These are phyloP conservation scores for Paraplagusia blochii DNA, from an alignment of 2,113 vertebrate species.

Conservation along the genomic window DNA sequence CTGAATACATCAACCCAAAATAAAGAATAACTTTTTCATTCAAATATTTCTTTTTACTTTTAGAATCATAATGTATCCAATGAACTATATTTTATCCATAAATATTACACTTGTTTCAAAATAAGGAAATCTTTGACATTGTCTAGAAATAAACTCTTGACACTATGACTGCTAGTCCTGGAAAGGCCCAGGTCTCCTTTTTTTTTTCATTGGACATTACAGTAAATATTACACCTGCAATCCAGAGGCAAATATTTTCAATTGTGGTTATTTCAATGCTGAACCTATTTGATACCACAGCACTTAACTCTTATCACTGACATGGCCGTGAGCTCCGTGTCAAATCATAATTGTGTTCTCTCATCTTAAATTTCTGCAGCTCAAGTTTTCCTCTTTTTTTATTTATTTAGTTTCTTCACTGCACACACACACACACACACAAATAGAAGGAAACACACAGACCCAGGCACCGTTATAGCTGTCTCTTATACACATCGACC, in stretches of 20 bases:
- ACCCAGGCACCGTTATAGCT: no score
- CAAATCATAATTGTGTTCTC: constrained; percentile 73
- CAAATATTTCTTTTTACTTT: no score
- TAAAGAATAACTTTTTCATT: no score
- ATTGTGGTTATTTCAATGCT: constrained; percentile 63
- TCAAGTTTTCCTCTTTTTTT: constrained; percentile 56
- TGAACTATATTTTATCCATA: no score
- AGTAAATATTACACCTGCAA: constrained; percentile 60
- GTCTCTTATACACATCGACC: no score
- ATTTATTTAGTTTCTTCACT: constrained; percentile 43
- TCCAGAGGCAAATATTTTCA: constrained; percentile 70
- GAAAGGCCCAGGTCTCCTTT: constrained; percentile 60
- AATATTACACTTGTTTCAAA: constrained; percentile 54
- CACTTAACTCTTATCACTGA: constrained; percentile 65
- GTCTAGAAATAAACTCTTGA: constrained; percentile 53
- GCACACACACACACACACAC: constrained; percentile 44
- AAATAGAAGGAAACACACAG: no score
- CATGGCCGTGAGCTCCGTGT: constrained; percentile 66
- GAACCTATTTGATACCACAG: constrained; percentile 60
- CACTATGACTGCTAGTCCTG: constrained; percentile 46
- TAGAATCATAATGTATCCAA: no score
- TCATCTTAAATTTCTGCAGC: constrained; percentile 69
- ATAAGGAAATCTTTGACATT: constrained; percentile 59
- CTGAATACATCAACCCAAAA: no score
- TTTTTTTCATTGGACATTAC: constrained; percentile 67